Evolutionary conservation across 2,888 invertebrate genomes (phyloP), one percentile per base, ranked within the genome.

Genomic region (Timandra comae): DNA sequence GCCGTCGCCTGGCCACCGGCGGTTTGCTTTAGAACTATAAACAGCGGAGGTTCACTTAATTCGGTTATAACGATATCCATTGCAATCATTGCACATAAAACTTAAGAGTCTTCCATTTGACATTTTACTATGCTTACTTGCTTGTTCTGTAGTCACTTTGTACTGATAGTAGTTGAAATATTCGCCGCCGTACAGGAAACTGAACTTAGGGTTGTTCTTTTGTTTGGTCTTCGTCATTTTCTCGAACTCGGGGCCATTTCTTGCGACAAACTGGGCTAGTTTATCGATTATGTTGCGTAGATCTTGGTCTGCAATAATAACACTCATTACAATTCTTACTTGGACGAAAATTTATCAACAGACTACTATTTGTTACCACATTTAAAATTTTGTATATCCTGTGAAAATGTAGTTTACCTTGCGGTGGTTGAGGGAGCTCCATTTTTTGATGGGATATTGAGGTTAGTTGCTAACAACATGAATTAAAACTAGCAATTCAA

Each of bases 171-270:
- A 99, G 77, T 94, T 95, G 85, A 93, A 97, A 85, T 91, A 92
- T 65, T 98, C 97, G 35, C 98, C 98, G 49, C 98, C 98, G 84
- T 96, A 98, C 41, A 99, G 89, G 86, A 99, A 99, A 61, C 94
- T 92, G 87, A 99, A 99, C 77, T 97, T 97, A 2, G 97, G 96
- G 81, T 99, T 99, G 70, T 96, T 96, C 79, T 96, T 95, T 82
- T 99, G 98, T 84, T 98, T 98, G 68, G 95, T 95, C 88, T 98
- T 98, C 41, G 98, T 98, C 94, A 98, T 98, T 84, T 95, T 93
- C 87, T 99, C 99, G 84, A 98, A 98, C 74, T 98, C 98, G n/a
- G 97, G 97, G 32, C 99, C 99, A 93, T 98, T 99, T 81, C 98
- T 88, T 38, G 99, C 99, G 50, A 99, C 99, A 89, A 99, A 99